Base-by-base conservation (phyloP, 1,140 invertebrate genomes). In the Musca vetustissima region DNA sequence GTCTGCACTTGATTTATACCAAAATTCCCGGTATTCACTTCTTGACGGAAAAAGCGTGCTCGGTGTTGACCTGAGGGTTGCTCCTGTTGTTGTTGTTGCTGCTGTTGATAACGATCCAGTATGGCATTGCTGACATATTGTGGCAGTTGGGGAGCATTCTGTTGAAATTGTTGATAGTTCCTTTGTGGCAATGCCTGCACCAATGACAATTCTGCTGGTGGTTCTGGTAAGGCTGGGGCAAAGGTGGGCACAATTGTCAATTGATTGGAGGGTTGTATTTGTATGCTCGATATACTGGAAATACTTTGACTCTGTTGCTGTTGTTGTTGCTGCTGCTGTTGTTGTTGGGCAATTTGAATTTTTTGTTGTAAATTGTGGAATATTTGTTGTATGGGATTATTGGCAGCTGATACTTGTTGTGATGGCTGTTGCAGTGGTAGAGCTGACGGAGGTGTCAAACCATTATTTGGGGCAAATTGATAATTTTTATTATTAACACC, bases 41-140 rank as follows among this genome's bases (percentile, higher is more conserved):
- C 85, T 69, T 86, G 85, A 11, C 85, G 76, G 71, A 84, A 85
- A 8, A 83, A 75, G 9, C 85, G 74, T 24, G 78, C 83, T 32
- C 79, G 36, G 1, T 75, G 75, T n/a, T 76, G 73, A 21, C 72
- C 71, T 43, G 71, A 71, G 0, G 73, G 72, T 59, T 75, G 77
- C 21, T 79, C 74, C 11, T 72, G 69, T 28, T 72, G 67, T 70
- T 76, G 72, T 36, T 73, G 76, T 66, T 73, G 74, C 25, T 72
- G 73, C n/a, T 74, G 75, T 43, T 70, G 70, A 17, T 76, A 70
- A 9, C 71, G 49, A 13, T 68, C 67, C 17, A 64, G 28, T 17
- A 71, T 17, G n/a, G 48, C 32, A 66, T 66, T 55, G 47, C 22
- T 57, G 15, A 64, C 25, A 25, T 50, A 64, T 24, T 36, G 19